These are phyloP conservation scores for Micromussa lordhowensis DNA, from an alignment of 92 coral and sea anemone species.

Conservation along the genomic window DNA sequence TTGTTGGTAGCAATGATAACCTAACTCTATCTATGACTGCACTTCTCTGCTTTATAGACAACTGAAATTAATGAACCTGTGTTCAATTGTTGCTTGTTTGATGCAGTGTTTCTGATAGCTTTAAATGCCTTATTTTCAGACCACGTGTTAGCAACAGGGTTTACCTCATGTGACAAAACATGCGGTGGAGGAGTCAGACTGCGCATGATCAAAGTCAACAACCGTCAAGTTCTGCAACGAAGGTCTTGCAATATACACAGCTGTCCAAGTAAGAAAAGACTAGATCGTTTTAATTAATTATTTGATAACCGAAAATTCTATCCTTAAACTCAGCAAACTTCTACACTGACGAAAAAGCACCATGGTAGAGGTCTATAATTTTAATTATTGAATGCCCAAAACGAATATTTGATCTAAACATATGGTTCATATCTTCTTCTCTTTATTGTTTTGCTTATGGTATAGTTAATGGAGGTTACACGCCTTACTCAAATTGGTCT, in stretches of 20 bases:
- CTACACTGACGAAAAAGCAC: too few species aligned
- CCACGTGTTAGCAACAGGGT: constrained; percentile 86
- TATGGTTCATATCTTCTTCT: too few species aligned
- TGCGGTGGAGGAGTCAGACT: constrained; percentile 94
- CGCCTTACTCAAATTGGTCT: constrained; percentile 78
- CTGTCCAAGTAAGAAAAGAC: constrained; percentile 83
- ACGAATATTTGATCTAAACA: too few species aligned
- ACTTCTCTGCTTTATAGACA: too few species aligned
- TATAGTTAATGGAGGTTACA: constrained; percentile 90
- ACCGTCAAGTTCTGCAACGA: constrained; percentile 91
- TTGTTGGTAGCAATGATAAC: too few species aligned
- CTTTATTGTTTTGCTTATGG: not conserved
- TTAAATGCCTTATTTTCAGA: constrained; percentile 51
- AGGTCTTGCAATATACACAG: constrained; percentile 79
- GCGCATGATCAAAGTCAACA: constrained; percentile 96
- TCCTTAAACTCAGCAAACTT: not conserved
- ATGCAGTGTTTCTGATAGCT: not conserved
- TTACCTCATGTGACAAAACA: constrained; percentile 86
- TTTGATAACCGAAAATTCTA: not conserved
- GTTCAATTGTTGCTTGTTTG: not conserved
- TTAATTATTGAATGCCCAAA: too few species aligned
- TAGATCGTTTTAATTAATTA: not conserved
- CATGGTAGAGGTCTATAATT: too few species aligned
- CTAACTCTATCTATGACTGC: too few species aligned
- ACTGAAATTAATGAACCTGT: not conserved